Evolutionary conservation across 2,113 vertebrate genomes (phyloP), one percentile per base, ranked within the genome.

Genomic region (Mugil cephalus): DNA sequence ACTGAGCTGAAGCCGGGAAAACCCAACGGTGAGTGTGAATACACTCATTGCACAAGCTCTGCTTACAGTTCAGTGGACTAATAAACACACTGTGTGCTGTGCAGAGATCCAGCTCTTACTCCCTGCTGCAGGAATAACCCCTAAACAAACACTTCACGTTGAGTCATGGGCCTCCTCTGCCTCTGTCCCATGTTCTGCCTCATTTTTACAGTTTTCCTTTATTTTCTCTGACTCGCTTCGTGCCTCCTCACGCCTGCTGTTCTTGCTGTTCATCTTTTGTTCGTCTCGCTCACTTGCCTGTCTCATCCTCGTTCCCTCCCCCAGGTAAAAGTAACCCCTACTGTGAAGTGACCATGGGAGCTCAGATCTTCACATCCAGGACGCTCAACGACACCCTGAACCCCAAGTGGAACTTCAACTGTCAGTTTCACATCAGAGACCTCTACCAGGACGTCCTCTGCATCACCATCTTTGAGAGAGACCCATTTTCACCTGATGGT

Each of bases 371-470:
- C 84, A 97, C 96, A 0, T 98, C 97, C 2, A 94, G 98, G 46
- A 95, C 96, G 0, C 84, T 99, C 53, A 95, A 93, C 19, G 98
- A 99, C 84, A 98, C 97, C 0, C 77, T 96, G 48, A 97, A 95
- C 83, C 97, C 98, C 55, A 99, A 98, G 82, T 99, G 98, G 98
- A 98, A 96, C 74, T 99, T 98, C 80, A 99, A 96, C 88, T 99
- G 98, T 89, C 97, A 99, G 92, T 99, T 99, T 90, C 95, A 98
- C 86, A 94, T 99, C 76, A 96, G 93, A 88, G 97, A 99, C 45
- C 86, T 99, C 1, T 94, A 98, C 82, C 97, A 99, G 84, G 97
- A 99, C 34, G 97, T 99, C 60, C 93, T 99, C 14, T 97, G 95
- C 69, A 96, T 99, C 89, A 96, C 97, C 62, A 92, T 99, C 91